Evolutionary conservation across 2,888 invertebrate species (phyloP), one percentile per base, ranked within the genome.

Genomic region (Odontomyia ornata): DNA sequence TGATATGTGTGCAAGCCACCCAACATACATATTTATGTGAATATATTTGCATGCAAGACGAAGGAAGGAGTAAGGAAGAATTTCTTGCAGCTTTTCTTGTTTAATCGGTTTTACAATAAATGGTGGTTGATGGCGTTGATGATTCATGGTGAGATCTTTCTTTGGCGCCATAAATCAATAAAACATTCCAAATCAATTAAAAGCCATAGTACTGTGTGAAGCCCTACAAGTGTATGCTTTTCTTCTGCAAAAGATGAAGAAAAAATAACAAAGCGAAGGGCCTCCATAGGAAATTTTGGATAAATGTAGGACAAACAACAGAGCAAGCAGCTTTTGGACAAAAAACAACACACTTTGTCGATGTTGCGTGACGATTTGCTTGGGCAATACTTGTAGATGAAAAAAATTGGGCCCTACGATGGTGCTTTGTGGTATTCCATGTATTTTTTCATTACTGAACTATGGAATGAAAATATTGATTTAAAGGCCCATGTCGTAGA

Each of bases 111-210:
- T 9, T 36, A 5, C 36, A 36, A 36, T 5, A 5, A 9, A 36
- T 5, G 9, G 23, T 25, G 13, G 5, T 60, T 3, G 18, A 60
- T 60, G 7, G 4, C 4, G 4, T 3, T 18, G 57, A 23, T 60
- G 57, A 18, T 60, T 60, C 57, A 60, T 25, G 57, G n/a, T 60
- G 25, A 23, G 57, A 18, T 60, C 57, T 60, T 60, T 60, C 57
- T 23, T 60, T 60, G 18, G 57, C 57, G 21, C 57, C 57, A 60
- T 60, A 60, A 60, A 60, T 60, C 57, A 60, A 5, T 25, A 2
- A 60, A 60, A 60, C 7, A 52, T n/a, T 23, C 18, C 25, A 9
- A 25, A 60, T 13, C 21, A 60, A 23, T 60, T 60, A 60, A 23
- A 5, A 9, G 2, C 57, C 7, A 60, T 9, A 13, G 4, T 5